Base-by-base conservation (phyloP, 2,888 invertebrate genomes). In the Anorthoa munda region DNA sequence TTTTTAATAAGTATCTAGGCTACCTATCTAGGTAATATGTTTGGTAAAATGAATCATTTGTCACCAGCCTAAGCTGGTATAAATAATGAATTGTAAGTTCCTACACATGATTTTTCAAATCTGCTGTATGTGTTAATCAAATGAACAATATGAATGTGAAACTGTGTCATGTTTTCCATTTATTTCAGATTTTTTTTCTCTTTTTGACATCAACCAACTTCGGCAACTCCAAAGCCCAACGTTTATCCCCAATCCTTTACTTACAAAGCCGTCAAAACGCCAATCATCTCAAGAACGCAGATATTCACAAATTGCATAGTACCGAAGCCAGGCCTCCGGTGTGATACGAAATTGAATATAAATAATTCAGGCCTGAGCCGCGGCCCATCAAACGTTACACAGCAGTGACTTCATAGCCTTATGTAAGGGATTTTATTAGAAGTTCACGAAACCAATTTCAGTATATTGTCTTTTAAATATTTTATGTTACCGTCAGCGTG, bases 311-410 rank as follows among this genome's bases (percentile, higher is more conserved):
- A 89, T 89, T 87, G 84, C 79, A 79, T 65, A 70, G 75, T 60
- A 71, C 74, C 75, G 80, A 77, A 75, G 66, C 12, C 26, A 26
- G 7, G 39, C 67, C 68, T 67, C 82, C 61, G 68, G 70, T 77
- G 76, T 77, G 69, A 72, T 83, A 70, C 79, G 72, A 88, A 86
- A 90, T 90, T 90, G 89, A 87, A 87, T 85, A 88, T 89, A 88
- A 88, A 90, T 90, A 87, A 89, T 89, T 89, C 90, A 87, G 66
- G 45, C 17, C 39, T 70, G 50, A 76, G 48, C 63, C 60, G 71
- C 66, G 48, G 78, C 76, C 65, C 75, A 78, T 82, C 77, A 86
- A 79, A 79, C 55, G 58, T 75, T 75, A 73, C 55, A 78, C 63
- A 76, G 50, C 75, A 77, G 63, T 75, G 80, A 82, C 80, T 80